A percentile compares a stretch with the other conserved stretches of the same genome.
These are phyloP conservation scores for Neoascia interrupta DNA, from an alignment of 2,888 invertebrate genomes.

Conservation along the genomic window DNA sequence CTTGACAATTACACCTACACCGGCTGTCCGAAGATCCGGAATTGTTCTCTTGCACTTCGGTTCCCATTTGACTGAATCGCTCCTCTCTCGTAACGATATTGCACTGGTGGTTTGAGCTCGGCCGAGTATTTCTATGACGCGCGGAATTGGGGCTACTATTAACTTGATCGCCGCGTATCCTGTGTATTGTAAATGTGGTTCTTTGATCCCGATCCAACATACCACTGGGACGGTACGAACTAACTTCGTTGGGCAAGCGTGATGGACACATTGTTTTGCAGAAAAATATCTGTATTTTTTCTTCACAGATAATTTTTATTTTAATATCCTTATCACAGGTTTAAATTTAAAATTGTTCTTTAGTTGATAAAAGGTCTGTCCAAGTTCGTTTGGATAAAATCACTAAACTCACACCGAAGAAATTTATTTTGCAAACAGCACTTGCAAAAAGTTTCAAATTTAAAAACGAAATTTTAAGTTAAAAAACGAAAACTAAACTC, in stretches of 20 bases:
- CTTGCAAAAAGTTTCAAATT: slow-evolving; percentile 4
- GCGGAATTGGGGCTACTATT: not conserved
- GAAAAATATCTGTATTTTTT: slow-evolving; percentile 6
- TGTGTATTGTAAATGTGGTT: slow-evolving; percentile 37
- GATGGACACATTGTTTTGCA: slow-evolving; percentile 44
- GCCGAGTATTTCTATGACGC: not conserved
- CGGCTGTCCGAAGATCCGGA: not conserved
- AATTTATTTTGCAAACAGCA: not conserved
- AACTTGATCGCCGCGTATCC: slow-evolving; percentile 3
- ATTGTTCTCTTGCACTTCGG: not conserved
- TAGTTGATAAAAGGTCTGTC: too few species aligned
- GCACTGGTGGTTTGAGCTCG: slow-evolving; percentile 4
- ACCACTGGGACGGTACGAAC: slow-evolving; percentile 42
- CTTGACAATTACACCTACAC: slow-evolving; percentile 15
- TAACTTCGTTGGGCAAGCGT: slow-evolving; percentile 43
- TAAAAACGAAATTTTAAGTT: not conserved
- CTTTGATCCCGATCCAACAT: slow-evolving; percentile 64
- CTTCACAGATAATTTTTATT: not conserved
- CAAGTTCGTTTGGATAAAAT: not conserved
- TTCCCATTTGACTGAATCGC: too few species aligned
- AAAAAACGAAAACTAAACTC: not conserved
- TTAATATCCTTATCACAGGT: slow-evolving; percentile 14
- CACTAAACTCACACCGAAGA: not conserved
- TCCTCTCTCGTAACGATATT: slow-evolving; percentile 12
- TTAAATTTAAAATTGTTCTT: not conserved